Conservation (phyloP, 2,113 vertebrate species). For the Clinocottus analis region DNA sequence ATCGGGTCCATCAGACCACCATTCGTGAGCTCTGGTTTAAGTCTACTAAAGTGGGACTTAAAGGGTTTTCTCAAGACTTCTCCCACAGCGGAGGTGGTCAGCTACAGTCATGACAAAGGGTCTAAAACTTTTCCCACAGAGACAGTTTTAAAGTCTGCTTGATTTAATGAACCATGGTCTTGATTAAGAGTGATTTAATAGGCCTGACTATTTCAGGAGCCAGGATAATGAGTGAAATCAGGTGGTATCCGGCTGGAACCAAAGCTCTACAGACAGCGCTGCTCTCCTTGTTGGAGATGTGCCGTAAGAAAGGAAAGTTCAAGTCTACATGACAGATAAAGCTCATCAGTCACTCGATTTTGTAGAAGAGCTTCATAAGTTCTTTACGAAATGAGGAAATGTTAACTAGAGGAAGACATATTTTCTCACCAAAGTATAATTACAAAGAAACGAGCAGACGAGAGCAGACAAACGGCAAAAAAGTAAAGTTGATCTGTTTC, state of each 20-base stretch:
- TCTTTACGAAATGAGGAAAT: not conserved
- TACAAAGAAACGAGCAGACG: not conserved
- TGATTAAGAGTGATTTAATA: slow-evolving; percentile 77
- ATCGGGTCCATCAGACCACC: not conserved
- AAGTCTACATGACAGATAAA: not conserved
- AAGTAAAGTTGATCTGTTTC: too few relatives aligned
- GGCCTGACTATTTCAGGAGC: slow-evolving; percentile 74
- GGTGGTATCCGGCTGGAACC: slow-evolving; percentile 67
- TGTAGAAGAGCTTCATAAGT: not conserved
- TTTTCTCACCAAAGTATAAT: not conserved
- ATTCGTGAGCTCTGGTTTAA: slow-evolving; percentile 1
- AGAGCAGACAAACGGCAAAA: too few relatives aligned
- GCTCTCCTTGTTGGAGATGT: slow-evolving; percentile 35
- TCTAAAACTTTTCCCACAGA: slow-evolving; percentile 33
- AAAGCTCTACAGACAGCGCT: slow-evolving; percentile 45
- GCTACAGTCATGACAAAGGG: slow-evolving; percentile 27
- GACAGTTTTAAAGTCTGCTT: slow-evolving; percentile 54
- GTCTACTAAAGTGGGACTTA: not conserved
- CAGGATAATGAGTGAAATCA: slow-evolving; percentile 75
- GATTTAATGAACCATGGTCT: slow-evolving; percentile 71
- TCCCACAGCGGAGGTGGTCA: slow-evolving; percentile 24
- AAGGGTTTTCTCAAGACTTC: slow-evolving; percentile 10
- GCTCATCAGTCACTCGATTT: not conserved
- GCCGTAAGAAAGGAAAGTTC: not conserved
- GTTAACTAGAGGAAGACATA: not conserved